Evolutionary conservation across 1,140 invertebrate genomes (phyloP), one percentile per base, ranked within the genome.

Genomic region (Diachasma alloeum): DNA sequence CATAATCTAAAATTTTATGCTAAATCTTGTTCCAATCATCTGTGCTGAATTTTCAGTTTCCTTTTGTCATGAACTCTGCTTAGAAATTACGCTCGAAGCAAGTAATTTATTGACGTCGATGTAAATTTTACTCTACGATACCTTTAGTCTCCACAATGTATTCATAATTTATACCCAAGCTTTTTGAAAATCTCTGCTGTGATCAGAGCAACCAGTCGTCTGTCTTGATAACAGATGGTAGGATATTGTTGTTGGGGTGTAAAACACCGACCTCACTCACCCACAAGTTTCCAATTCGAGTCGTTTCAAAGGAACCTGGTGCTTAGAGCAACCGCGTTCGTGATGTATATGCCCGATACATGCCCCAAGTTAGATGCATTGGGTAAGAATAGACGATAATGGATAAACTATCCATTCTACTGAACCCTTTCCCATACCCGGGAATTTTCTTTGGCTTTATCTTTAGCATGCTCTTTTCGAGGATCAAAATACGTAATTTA

Each of bases 161-260:
- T 10, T 26, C 2, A 31, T 63, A 63, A 24, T 63, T 63, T 63
- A 63, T 31, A 26, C 19, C 24, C 59, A 11, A 19, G 59, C 22
- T 63, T 24, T 63, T 15, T 31, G 59, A 31, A 63, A 63, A 63
- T 31, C 24, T 22, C 17, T 6, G 15, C 17, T 17, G 22, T 63
- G 22, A 63, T 63, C 59, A 63, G 59, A 8, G 15, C 10, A 0
- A 63, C 9, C 59, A 31, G 59, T 11, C 24, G 59, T 63, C 24
- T 63, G 24, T 63, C 59, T 63, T 63, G 59, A 63, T 63, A 63
- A 63, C 59, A 31, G 59, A 63, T 63, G 59, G 59, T 63, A 11
- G 59, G 59, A 63, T 63, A 63, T 63, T 63, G 59, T 63, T 42
- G 19, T 31, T 31, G 11, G 59, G 24, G 15, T 59, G 17, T 22